Evolutionary conservation across 2,888 invertebrate species (phyloP), one percentile per base, ranked within the genome.

Genomic region (Autographa pulchrina): DNA sequence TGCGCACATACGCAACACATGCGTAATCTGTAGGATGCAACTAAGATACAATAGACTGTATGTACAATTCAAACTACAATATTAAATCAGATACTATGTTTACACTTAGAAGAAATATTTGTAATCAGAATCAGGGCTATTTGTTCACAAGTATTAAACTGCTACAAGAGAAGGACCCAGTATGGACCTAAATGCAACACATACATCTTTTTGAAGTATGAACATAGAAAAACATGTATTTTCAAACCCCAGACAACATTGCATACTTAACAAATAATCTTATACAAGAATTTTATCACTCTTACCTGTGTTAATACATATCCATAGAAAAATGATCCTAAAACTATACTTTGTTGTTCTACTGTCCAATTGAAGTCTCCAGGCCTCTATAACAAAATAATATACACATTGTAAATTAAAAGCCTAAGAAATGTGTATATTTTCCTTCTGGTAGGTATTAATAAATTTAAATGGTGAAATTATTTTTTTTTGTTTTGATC

Each of bases 241-340:
- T 5, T 35, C 7, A 35, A 35, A 35, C 6, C 35, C 35, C 35
- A 35, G 6, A 8, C 8, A 2, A 35, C 8, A 35, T 35, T 35
- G 6, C 35, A 35, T 35, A 35, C 35, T 35, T 35, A 35, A 8
- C 35, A 35, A 35, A 35, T 35, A 8, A 35, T 8, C 6, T 35
- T 35, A 32, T 32, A 35, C 9, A 8, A 35, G 35, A 48, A n/a
- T 48, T 43, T 43, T 14, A 54, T 20, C 3, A 56, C 25, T 1
- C 43, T 71, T 84, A 97, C 97, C 96, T 98, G 98, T 59, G 98
- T 98, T 78, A 98, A 90, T 20, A 98, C 98, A 92, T 98, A 98
- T 77, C 98, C 98, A 89, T 98, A 97, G 90, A 98, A 98, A 92
- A 98, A 98, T 38, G 98, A 97, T 31, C 98, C 98, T 74, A 98